Percentiles rank a stretch among this genome's conserved stretches.
Evolutionary conservation across 2,888 invertebrate species (phyloP).

Genomic region (Bhutanitis thaidina): DNA sequence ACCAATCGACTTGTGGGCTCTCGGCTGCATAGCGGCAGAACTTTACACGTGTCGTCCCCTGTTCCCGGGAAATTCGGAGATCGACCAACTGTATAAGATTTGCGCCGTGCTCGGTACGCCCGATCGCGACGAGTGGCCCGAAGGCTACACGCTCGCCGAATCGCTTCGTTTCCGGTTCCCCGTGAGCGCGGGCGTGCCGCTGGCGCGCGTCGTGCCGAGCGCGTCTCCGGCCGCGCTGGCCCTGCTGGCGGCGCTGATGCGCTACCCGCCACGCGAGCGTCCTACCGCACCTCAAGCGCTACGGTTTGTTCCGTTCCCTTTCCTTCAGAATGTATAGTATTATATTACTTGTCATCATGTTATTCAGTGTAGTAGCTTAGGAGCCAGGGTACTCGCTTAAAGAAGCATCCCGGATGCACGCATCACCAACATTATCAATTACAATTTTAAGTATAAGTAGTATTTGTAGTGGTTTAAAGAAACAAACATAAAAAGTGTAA

Average conservation of each 20-base stretch:
- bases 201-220: constrained; percentile 89
- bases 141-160: constrained; percentile 94
- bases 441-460: too few relatives aligned
- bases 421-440: too few relatives aligned
- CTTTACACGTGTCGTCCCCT: constrained; percentile 96
- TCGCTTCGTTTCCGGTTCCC: constrained; percentile 98
- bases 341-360: too few relatives aligned
- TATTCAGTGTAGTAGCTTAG: too few relatives aligned
- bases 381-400: too few relatives aligned
- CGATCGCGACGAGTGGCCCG: constrained; percentile 92
- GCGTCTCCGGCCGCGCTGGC: constrained; percentile 90
- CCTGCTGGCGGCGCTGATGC: constrained; percentile 91
- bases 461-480: too few relatives aligned
- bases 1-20: constrained; percentile 98
- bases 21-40: constrained; percentile 98
- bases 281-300: constrained; percentile 94
- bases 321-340: too few relatives aligned
- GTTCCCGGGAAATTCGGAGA: constrained; percentile 97
- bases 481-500: too few relatives aligned
- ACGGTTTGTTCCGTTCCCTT: constrained; percentile 65
- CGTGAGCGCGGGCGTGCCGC: constrained; percentile 87
- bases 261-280: constrained; percentile 95
- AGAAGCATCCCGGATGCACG: too few relatives aligned
- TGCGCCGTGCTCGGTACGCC: constrained; percentile 96
- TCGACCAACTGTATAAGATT: constrained; percentile 97